phyloP scores from a whole-genome alignment of 2,797 vertebrate species.

The Gila robusta region DNA sequence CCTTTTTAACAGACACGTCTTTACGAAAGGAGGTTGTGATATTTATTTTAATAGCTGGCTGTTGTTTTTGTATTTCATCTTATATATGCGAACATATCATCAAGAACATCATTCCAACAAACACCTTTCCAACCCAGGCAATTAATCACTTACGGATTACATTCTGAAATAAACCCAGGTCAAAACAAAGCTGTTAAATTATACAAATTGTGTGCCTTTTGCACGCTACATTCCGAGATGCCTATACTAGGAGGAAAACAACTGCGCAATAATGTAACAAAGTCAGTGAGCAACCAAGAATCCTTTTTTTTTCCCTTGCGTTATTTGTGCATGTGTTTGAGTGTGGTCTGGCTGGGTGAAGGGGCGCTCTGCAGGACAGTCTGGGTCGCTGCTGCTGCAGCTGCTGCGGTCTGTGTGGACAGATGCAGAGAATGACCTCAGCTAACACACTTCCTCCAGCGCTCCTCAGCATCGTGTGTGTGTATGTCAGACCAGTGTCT shows the following conservation, averaged over 20 bases:
- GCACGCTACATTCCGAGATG: background rate
- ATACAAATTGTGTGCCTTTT: background rate
- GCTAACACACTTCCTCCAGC: background rate
- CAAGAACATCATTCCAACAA: background rate
- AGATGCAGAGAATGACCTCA: conserved; percentile 21
- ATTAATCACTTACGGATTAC: background rate
- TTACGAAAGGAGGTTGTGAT: background rate
- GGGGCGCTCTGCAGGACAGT: background rate
- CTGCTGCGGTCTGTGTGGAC: background rate
- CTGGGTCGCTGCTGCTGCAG: conserved; percentile 12
- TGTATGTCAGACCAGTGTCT: conserved; percentile 10
- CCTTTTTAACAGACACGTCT: no score
- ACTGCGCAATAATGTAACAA: background rate
- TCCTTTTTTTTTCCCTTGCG: background rate
- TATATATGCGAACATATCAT: background rate
- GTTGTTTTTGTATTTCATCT: background rate
- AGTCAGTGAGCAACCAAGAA: background rate
- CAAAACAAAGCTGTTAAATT: conserved; percentile 20
- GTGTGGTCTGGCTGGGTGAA: conserved; percentile 12
- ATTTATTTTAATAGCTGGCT: background rate
- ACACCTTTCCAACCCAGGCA: background rate
- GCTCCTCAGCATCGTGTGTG: background rate
- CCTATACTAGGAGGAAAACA: conserved; percentile 20
- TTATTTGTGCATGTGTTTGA: background rate
- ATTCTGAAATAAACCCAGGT: background rate